A percentile compares a stretch with the other conserved stretches of the same genome.
These are phyloP conservation scores for Anthoptus insignis DNA, from an alignment of 2,888 invertebrate species.

Conservation along the genomic window DNA sequence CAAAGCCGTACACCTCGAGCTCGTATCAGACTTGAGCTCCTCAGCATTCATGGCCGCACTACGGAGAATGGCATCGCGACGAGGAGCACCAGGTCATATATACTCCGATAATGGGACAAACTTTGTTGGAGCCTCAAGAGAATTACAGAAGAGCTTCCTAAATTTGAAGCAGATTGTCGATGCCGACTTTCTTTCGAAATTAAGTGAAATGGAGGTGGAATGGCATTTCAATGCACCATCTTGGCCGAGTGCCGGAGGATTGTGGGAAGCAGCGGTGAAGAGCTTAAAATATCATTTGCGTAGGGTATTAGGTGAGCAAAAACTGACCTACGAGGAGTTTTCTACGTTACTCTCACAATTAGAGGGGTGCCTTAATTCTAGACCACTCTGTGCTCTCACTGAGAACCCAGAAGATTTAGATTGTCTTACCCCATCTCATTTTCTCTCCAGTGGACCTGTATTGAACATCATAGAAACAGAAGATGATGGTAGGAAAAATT, in stretches of 20 bases:
- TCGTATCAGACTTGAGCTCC: neutral
- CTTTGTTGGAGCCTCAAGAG: slow-evolving; percentile 18
- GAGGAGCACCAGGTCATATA: slow-evolving; percentile 18
- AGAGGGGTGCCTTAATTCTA: neutral
- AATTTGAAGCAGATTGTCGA: neutral
- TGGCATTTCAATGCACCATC: neutral
- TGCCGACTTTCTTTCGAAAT: no score
- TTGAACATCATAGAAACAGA: slow-evolving; percentile 32
- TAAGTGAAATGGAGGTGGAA: neutral
- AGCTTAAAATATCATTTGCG: neutral
- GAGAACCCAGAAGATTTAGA: neutral
- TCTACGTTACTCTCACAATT: neutral
- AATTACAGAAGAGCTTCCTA: slow-evolving; percentile 7
- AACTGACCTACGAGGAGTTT: no score
- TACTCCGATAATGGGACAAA: slow-evolving; percentile 24
- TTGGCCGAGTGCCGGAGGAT: neutral
- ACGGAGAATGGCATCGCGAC: slow-evolving; percentile 20
- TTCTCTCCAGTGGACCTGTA: slow-evolving; percentile 23
- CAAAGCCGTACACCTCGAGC: slow-evolving; percentile 7
- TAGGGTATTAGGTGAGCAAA: no score
- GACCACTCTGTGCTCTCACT: neutral
- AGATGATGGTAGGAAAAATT: slow-evolving; percentile 21
- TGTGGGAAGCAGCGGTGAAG: neutral
- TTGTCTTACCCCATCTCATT: slow-evolving; percentile 12
- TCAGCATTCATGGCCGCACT: neutral